A percentile compares a stretch with the other conserved stretches of the same genome.
Evolutionary conservation across 2,888 invertebrate species (phyloP).

Genomic region (Octonoba sinensis): DNA sequence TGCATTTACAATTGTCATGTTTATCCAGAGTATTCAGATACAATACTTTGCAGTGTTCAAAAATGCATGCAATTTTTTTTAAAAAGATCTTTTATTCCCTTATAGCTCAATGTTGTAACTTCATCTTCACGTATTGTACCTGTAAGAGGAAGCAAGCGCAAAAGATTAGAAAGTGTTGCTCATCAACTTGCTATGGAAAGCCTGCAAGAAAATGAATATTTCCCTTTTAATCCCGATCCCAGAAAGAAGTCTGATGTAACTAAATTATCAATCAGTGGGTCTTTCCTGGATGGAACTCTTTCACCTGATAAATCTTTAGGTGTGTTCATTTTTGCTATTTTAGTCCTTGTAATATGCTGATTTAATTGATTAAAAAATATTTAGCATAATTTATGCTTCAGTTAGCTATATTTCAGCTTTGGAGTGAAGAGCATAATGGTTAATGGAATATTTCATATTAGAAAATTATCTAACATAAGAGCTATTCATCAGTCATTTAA

Average conservation of each 20-base stretch:
- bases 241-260: constrained; percentile 91
- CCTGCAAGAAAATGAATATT: constrained; percentile 38
- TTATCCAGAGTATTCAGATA: too few relatives aligned
- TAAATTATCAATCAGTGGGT: constrained; percentile 85
- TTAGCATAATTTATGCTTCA: neutral
- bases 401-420: neutral
- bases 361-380: neutral
- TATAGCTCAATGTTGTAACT: constrained; percentile 16
- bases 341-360: neutral
- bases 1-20: too few relatives aligned
- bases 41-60: too few relatives aligned
- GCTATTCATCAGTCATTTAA: too few relatives aligned
- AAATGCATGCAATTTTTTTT: too few relatives aligned
- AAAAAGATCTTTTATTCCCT: neutral
- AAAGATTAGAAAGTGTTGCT: constrained; percentile 67
- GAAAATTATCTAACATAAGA: neutral
- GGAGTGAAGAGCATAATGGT: neutral
- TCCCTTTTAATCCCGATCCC: constrained; percentile 74
- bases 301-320: constrained; percentile 77
- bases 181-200: constrained; percentile 49
- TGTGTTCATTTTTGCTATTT: constrained; percentile 24
- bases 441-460: neutral
- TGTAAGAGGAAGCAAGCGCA: constrained; percentile 61
- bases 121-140: constrained; percentile 44
- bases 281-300: constrained; percentile 88